A percentile compares a stretch with the other conserved stretches of the same genome.
phyloP scores from a whole-genome alignment of 2,797 vertebrate species.

The Muscicapa striata region DNA sequence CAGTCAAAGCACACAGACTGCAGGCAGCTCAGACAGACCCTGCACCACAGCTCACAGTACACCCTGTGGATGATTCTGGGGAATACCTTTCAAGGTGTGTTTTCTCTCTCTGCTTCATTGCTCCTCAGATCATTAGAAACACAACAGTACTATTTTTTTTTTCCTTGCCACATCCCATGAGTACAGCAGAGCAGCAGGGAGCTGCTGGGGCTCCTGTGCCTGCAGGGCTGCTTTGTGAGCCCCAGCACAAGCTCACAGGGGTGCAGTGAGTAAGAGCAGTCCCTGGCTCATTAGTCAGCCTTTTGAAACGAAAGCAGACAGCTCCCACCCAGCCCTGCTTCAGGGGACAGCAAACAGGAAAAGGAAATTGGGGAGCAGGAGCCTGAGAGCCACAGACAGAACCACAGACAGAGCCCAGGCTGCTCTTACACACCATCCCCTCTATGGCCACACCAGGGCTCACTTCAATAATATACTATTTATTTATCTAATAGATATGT shows the following conservation, averaged over 20 bases:
- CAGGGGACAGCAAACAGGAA: constrained; percentile 20
- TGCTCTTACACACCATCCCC: constrained; percentile 36
- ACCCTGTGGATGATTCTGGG: background rate
- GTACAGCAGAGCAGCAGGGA: background rate
- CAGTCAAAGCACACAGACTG: background rate
- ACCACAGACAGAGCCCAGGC: constrained; percentile 44
- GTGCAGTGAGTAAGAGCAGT: constrained; percentile 47
- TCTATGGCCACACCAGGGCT: background rate
- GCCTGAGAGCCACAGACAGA: constrained; percentile 35
- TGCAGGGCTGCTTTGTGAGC: background rate
- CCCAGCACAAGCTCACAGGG: background rate
- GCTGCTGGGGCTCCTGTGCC: background rate
- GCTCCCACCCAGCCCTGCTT: constrained; percentile 40
- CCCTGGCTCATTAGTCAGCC: constrained; percentile 31
- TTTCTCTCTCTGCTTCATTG: background rate
- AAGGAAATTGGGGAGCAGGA: constrained; percentile 60
- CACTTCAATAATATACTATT: too few species aligned
- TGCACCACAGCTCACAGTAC: background rate
- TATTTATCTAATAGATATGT: too few species aligned
- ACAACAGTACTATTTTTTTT: background rate
- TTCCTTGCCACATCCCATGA: background rate
- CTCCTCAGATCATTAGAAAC: background rate
- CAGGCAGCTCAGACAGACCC: background rate
- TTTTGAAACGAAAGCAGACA: constrained; percentile 55
- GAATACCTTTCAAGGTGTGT: background rate